Percentiles rank a stretch among this genome's conserved stretches.
Evolutionary conservation across 2,113 vertebrate genomes (phyloP).

Genomic region (Podilymbus podiceps): DNA sequence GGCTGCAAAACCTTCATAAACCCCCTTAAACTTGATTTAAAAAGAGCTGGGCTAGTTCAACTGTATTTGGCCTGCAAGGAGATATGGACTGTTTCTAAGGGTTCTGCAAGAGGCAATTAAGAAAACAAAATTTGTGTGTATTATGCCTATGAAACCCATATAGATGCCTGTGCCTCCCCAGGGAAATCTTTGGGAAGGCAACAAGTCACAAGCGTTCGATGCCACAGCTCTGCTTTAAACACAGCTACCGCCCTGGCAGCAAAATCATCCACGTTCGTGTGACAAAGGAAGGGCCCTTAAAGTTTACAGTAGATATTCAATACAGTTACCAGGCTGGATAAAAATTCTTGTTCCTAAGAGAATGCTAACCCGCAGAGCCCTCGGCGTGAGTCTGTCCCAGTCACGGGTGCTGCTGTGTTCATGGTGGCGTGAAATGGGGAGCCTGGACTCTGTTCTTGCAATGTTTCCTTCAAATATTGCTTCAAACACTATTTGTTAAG

Average conservation of each 20-base stretch:
- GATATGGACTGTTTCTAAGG: background rate
- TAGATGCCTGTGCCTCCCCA: background rate
- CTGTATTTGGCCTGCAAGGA: background rate
- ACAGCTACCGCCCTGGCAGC: background rate
- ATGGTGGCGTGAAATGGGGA: background rate
- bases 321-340: background rate
- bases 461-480: background rate
- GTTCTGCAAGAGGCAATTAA: background rate
- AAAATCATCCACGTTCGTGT: background rate
- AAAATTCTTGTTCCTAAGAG: background rate
- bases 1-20: background rate
- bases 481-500: background rate
- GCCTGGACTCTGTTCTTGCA: background rate
- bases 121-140: background rate
- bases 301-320: background rate
- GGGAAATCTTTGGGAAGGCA: background rate
- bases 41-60: constrained; percentile 16
- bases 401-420: fast-evolving
- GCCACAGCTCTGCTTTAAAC: background rate
- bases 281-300: background rate
- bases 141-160: background rate
- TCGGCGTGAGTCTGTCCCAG: background rate
- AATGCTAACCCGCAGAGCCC: fast-evolving
- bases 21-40: background rate
- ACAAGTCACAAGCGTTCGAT: background rate